Conservation (phyloP, 2,888 invertebrate genomes). For the Agapostemon virescens region DNA sequence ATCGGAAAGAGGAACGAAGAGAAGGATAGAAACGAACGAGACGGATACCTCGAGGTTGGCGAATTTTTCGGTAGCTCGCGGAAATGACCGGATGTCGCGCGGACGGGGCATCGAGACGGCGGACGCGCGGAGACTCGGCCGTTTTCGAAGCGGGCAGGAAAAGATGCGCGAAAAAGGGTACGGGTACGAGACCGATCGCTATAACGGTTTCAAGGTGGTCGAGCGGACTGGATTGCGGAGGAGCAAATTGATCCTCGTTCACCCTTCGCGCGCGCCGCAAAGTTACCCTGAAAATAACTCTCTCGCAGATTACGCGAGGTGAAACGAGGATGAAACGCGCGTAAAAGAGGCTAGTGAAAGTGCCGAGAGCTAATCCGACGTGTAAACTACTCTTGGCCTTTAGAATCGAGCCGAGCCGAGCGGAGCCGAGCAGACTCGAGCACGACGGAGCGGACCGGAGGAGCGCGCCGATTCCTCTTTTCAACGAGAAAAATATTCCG, state of each 20-base stretch:
- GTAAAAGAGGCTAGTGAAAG: conserved; percentile 61
- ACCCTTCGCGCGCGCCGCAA: conserved; percentile 50
- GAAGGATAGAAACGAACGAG: neutral
- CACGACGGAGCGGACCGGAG: neutral
- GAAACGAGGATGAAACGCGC: conserved; percentile 56
- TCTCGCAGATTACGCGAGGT: conserved; percentile 59
- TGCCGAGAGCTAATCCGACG: conserved; percentile 57
- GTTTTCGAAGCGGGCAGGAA: conserved; percentile 28
- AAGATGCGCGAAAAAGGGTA: conserved; percentile 29
- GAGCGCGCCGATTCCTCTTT: neutral
- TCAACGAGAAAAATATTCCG: neutral
- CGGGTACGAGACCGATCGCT: conserved; percentile 41
- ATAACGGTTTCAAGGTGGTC: conserved; percentile 56
- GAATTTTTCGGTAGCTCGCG: neutral
- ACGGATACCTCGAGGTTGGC: too few species aligned
- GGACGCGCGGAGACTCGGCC: neutral
- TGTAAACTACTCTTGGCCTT: conserved; percentile 57
- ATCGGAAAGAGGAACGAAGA: neutral
- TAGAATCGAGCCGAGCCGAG: conserved; percentile 15
- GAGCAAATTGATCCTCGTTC: conserved; percentile 55
- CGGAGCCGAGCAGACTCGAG: neutral
- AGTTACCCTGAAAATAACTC: conserved; percentile 61
- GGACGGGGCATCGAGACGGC: neutral
- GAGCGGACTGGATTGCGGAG: conserved; percentile 42
- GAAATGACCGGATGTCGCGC: neutral